phyloP scores from a whole-genome alignment of 2,113 vertebrate species.

The Macquaria ambigua region DNA sequence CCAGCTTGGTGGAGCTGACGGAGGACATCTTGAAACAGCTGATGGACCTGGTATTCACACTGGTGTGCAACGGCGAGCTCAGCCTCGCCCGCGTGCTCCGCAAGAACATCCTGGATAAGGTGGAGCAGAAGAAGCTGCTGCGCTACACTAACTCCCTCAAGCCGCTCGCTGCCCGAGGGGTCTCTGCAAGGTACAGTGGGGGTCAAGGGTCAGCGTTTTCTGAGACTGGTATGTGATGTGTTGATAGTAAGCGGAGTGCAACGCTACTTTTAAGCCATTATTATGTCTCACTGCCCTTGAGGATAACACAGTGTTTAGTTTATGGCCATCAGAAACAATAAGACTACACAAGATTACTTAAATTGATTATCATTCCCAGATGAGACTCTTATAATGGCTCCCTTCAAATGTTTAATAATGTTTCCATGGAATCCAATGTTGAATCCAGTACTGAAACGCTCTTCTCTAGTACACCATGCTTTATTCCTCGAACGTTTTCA shows the following conservation, averaged over 20 bases:
- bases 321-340: constrained; percentile 2
- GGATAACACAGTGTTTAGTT: not conserved
- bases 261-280: not conserved
- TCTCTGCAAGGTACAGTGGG: constrained; percentile 92
- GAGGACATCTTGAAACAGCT: constrained; percentile 97
- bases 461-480: too few relatives aligned
- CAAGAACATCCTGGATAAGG: constrained; percentile 98
- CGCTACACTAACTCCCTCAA: constrained; percentile 92
- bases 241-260: not conserved
- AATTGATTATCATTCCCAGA: not conserved
- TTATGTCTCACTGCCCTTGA: not conserved
- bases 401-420: not conserved
- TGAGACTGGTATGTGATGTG: too few relatives aligned
- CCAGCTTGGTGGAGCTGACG: constrained; percentile 94
- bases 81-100: constrained; percentile 96
- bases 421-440: not conserved
- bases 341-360: not conserved
- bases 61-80: constrained; percentile 96
- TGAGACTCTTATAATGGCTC: too few relatives aligned
- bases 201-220: not conserved
- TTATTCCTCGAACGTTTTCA: not conserved
- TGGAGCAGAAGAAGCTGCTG: constrained; percentile 95
- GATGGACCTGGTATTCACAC: constrained; percentile 96
- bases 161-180: constrained; percentile 93
- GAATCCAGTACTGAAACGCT: too few relatives aligned